phyloP scores from a whole-genome alignment of 2,888 invertebrate species.

The Agrochola lota region DNA sequence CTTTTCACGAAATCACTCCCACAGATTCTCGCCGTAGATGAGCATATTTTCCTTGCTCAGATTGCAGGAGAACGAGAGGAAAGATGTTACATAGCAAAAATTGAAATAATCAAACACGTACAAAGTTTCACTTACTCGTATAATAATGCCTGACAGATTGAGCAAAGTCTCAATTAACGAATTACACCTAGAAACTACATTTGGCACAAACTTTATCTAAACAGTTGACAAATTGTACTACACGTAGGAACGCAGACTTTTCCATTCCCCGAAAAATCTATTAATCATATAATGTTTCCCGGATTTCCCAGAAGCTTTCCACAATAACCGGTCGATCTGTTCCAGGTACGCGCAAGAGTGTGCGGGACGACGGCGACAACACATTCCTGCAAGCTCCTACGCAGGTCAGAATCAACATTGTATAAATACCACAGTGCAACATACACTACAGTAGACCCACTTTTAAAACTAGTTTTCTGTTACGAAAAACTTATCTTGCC shows the following conservation, averaged over 20 bases:
- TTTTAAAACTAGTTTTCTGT: neutral
- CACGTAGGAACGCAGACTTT: neutral
- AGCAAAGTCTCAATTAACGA: slow-evolving; percentile 11
- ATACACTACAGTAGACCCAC: slow-evolving; percentile 11
- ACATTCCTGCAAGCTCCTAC: slow-evolving; percentile 85
- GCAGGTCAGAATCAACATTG: slow-evolving; percentile 76
- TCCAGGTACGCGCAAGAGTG: slow-evolving; percentile 76
- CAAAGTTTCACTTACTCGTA: neutral
- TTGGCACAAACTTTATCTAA: slow-evolving; percentile 32
- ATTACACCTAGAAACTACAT: slow-evolving; percentile 10
- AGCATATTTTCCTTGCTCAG: no score
- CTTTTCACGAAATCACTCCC: no score
- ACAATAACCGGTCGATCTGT: slow-evolving; percentile 48
- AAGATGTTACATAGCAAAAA: neutral
- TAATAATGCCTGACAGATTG: neutral
- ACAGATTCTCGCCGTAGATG: no score
- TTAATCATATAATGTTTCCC: slow-evolving; percentile 10
- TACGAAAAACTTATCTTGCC: neutral
- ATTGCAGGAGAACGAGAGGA: no score
- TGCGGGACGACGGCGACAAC: slow-evolving; percentile 84
- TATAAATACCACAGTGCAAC: slow-evolving; percentile 50
- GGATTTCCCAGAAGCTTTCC: slow-evolving; percentile 46
- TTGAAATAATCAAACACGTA: neutral
- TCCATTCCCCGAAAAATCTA: slow-evolving; percentile 32
- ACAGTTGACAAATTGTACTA: slow-evolving; percentile 4